Evolutionary conservation across 1,140 invertebrate genomes (phyloP), one percentile per base, ranked within the genome.

Genomic region (Dermatophagoides farinae): DNA sequence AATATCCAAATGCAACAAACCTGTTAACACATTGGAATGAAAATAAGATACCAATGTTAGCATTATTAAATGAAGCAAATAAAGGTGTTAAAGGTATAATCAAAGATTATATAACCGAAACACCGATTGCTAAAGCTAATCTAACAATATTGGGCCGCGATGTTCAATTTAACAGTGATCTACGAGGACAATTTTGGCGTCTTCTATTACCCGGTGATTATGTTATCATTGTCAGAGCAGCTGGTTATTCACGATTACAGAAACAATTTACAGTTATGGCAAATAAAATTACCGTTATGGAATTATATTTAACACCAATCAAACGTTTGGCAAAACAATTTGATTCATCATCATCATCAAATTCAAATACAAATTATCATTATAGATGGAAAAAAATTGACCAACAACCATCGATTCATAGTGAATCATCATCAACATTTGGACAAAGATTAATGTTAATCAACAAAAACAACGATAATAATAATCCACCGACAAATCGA

Each of bases 41-140:
- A 61, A 83, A 83, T 67, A 75, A 75, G 64, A 61, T 73, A 82
- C 79, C 86, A 0, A 71, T 91, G 39, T 79, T 91, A 16, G 85
- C 85, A 70, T 90, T 85, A 69, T 68, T 90, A 66, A 85, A 83
- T 6, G 86, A 91, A 73, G 86, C 82, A 0, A 86, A 91, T 70
- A 62, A 64, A 62, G 67, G 90, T 22, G 77, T 96, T 0, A 81
- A 84, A 64, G 93, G 93, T 0, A 82, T 85, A 69, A 80, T 97
- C 0, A 72, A 73, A 52, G 89, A 89, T 66, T 79, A 80, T 18
- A 83, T 83, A 58, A 82, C 83, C 0, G 76, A 49, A 78, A 12
- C 78, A 22, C 75, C 78, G 0, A 79, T 97, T 20, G 62, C 74
- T 0, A 78, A 82, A 64, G 88, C 86, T 22, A 60, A 62, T 11